A percentile compares a stretch with the other conserved stretches of the same genome.
These are phyloP conservation scores for Sialia sialis DNA, from an alignment of 2,113 vertebrate genomes.

Conservation along the genomic window DNA sequence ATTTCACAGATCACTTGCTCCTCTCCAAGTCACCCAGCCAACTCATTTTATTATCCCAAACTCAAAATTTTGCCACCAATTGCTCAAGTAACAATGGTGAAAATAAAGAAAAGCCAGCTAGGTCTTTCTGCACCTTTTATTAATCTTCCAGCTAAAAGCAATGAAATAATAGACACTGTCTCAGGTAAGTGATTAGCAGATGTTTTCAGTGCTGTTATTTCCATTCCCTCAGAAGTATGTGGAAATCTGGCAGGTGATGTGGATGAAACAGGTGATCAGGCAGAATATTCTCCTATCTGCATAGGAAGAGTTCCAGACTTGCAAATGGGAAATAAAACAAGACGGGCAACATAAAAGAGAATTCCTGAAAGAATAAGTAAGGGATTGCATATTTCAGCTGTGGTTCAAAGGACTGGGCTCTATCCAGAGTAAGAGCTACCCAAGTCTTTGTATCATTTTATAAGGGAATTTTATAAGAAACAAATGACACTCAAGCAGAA, in stretches of 20 bases:
- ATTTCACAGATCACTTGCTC: constrained; percentile 88
- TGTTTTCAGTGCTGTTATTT: background rate
- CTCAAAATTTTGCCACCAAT: constrained; percentile 92
- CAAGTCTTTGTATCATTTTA: background rate
- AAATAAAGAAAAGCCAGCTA: constrained; percentile 80
- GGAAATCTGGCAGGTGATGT: background rate
- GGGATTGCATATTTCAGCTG: background rate
- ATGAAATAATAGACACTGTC: constrained; percentile 82
- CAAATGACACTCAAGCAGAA: background rate
- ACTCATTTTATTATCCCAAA: constrained; percentile 94
- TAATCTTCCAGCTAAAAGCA: constrained; percentile 77
- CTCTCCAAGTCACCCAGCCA: constrained; percentile 91
- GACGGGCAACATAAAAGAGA: background rate
- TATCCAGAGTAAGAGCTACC: background rate
- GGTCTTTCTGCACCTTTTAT: constrained; percentile 75
- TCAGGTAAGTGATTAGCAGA: constrained; percentile 77
- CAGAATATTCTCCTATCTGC: background rate
- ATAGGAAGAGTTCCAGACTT: background rate
- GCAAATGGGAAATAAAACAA: background rate
- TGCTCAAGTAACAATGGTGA: constrained; percentile 85
- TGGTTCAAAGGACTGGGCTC: background rate
- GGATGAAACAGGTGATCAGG: background rate
- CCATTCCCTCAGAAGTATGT: background rate
- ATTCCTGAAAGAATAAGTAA: background rate
- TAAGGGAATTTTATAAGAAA: background rate